phyloP scores from a whole-genome alignment of 2,888 invertebrate genomes.

The Oscheius myriophilus region DNA sequence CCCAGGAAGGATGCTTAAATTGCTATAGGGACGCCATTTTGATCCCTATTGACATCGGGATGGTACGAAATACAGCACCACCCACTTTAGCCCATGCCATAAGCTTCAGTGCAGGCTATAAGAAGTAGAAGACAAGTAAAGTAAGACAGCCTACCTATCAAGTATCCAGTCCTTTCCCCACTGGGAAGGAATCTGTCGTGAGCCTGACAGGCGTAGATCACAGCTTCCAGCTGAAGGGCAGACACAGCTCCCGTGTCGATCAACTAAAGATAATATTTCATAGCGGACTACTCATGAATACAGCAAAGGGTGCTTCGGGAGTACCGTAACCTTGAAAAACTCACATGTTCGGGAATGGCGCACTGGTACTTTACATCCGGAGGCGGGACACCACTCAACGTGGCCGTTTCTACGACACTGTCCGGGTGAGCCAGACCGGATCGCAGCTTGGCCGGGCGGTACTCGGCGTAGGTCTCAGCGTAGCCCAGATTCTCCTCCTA shows the following conservation, averaged over 20 bases:
- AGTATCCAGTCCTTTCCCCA: conserved; percentile 87
- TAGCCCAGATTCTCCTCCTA: conserved; percentile 95
- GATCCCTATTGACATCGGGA: too few relatives aligned
- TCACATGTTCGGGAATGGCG: conserved; percentile 80
- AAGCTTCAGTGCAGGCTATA: too few relatives aligned
- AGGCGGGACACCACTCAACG: conserved; percentile 80
- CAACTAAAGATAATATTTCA: conserved; percentile 37
- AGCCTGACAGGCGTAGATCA: conserved; percentile 95
- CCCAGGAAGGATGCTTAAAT: too few relatives aligned
- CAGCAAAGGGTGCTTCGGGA: background rate
- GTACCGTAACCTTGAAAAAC: conserved; percentile 16
- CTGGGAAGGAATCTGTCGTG: conserved; percentile 83
- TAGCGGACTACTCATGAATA: background rate
- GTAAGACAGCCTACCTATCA: too few relatives aligned
- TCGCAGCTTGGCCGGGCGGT: conserved; percentile 88
- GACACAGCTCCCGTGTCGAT: conserved; percentile 87
- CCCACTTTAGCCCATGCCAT: too few relatives aligned
- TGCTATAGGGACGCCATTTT: too few relatives aligned
- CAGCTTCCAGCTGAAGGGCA: conserved; percentile 94
- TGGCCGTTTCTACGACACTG: conserved; percentile 97
- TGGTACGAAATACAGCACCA: too few relatives aligned
- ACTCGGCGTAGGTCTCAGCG: conserved; percentile 97
- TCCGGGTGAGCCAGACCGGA: conserved; percentile 93
- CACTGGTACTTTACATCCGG: conserved; percentile 76
- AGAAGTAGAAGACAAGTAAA: too few relatives aligned